These are phyloP conservation scores for Pocillopora verrucosa DNA, from an alignment of 64 coral and sea anemone genomes.

Conservation along the genomic window DNA sequence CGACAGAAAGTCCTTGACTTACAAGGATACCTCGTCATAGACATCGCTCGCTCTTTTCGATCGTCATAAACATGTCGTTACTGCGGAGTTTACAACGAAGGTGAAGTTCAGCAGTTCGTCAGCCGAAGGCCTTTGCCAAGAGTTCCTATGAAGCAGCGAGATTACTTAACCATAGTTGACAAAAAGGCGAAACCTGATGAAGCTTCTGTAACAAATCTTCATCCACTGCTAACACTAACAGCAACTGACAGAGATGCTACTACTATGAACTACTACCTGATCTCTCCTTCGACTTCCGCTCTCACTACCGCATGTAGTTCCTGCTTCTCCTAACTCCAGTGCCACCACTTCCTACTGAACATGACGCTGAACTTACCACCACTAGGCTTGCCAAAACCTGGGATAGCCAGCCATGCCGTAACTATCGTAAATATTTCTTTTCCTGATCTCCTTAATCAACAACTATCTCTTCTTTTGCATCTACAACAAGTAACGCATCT, in stretches of 20 bases:
- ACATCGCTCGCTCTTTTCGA: neutral
- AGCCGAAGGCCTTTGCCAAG: slow-evolving; percentile 71
- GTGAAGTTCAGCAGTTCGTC: slow-evolving; percentile 75
- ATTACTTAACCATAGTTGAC: neutral
- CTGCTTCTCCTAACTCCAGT: neutral
- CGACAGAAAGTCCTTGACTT: neutral
- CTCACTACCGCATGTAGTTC: neutral
- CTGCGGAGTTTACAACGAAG: slow-evolving; percentile 75
- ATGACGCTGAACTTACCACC: too few relatives aligned
- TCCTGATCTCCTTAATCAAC: too few relatives aligned
- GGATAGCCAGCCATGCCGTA: too few relatives aligned
- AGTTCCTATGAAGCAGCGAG: slow-evolving; percentile 51
- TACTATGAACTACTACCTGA: too few relatives aligned
- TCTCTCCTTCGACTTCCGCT: neutral
- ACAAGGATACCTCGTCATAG: neutral
- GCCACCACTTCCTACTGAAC: too few relatives aligned
- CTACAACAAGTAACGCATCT: too few relatives aligned
- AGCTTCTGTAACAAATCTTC: neutral
- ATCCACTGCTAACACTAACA: too few relatives aligned
- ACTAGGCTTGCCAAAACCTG: too few relatives aligned
- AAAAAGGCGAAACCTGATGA: neutral
- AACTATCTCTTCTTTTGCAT: too few relatives aligned
- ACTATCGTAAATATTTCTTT: too few relatives aligned
- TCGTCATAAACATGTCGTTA: slow-evolving; percentile 88
- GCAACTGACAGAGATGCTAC: neutral